Percentiles rank a stretch among this genome's conserved stretches.
Evolutionary conservation across 2,888 invertebrate species (phyloP).

Genomic region (Noctua comes): DNA sequence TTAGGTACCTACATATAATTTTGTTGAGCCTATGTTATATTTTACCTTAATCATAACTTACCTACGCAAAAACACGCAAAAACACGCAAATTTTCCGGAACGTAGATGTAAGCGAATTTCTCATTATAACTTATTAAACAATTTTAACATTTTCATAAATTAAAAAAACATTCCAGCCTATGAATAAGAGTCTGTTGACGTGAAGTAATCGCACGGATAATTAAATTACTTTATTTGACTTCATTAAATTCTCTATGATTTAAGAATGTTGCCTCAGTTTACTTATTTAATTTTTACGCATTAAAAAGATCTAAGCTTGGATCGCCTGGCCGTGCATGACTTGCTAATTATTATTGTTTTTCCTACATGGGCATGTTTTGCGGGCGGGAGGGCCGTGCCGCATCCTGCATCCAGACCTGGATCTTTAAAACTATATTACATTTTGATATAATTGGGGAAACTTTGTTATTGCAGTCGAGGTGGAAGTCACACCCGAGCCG

Average conservation of each 20-base stretch:
- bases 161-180: neutral
- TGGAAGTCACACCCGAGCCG: too few species aligned
- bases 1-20: conserved; percentile 32
- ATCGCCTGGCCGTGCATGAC: neutral
- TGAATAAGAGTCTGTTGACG: conserved; percentile 20
- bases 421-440: neutral
- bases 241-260: neutral
- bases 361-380: neutral
- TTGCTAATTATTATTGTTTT: neutral
- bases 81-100: conserved; percentile 12
- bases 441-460: too few species aligned
- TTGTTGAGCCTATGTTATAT: conserved; percentile 25
- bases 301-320: neutral
- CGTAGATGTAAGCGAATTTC: neutral
- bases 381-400: neutral
- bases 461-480: too few species aligned
- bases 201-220: conserved; percentile 22
- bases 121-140: conserved; percentile 43
- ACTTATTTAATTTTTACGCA: neutral
- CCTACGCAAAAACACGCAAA: conserved; percentile 10
- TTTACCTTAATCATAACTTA: conserved; percentile 38
- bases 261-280: neutral
- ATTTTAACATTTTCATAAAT: conserved; percentile 20
- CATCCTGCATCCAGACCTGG: neutral
- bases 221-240: conserved; percentile 16